Conservation (phyloP, 2,888 invertebrate genomes). For the Sepioteuthis lessoniana region DNA sequence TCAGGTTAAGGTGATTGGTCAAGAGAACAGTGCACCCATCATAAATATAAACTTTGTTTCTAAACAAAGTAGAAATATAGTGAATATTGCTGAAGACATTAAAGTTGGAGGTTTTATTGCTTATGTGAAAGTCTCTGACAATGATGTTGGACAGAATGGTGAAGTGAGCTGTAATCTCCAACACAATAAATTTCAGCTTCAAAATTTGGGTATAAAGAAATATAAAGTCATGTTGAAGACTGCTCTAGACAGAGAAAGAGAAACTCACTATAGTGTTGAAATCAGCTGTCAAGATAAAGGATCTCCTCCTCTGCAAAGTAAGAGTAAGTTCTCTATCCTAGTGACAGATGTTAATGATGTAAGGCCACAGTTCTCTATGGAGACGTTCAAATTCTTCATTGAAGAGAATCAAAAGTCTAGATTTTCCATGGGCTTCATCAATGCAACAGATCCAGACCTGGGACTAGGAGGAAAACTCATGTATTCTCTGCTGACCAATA, state of each 20-base stretch:
- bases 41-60: constrained; percentile 10
- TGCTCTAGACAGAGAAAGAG: neutral
- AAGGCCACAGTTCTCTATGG: constrained; percentile 6
- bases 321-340: neutral
- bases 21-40: neutral
- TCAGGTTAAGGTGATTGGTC: neutral
- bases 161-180: neutral
- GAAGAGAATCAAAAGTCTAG: neutral
- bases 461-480: neutral
- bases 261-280: neutral
- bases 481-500: neutral
- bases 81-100: neutral
- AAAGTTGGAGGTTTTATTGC: neutral
- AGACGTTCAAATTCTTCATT: neutral
- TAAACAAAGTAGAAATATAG: neutral
- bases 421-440: neutral
- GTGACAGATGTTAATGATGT: neutral
- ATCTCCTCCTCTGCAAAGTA: constrained; percentile 21
- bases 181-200: neutral
- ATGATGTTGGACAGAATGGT: neutral
- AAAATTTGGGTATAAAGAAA: neutral
- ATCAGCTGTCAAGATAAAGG: constrained; percentile 33
- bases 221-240: neutral
- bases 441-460: neutral
- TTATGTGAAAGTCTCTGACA: neutral